Evolutionary conservation across 2,797 vertebrate species (phyloP), one percentile per base, ranked within the genome.

Genomic region (Siniperca undulata): DNA sequence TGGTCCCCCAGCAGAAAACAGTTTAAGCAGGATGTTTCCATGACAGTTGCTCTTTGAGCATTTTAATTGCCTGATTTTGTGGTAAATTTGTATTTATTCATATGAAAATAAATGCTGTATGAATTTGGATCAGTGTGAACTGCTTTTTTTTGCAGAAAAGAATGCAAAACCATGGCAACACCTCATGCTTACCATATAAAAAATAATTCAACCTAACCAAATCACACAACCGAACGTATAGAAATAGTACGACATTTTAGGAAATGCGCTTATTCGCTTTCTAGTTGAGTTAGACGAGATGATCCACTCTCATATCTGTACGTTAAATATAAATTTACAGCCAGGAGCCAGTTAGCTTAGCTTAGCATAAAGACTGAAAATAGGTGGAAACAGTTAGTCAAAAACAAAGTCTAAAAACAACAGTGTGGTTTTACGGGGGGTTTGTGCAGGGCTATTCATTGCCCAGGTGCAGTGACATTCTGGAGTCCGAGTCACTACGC

Each of bases 321-420:
- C 2, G 3, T 42, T 64, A 22, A 20, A 62, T n/a, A 52, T 13
- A 17, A 53, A 74, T 34, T 17, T 48, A 20, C 11, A 46, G 30
- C 4, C 7, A 14, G 40, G 11, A 46, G 30, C 4, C 7, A 14
- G 40, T 66, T 66, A 79, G 9, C 11, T 38, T 11, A 42, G 40
- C 40, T 10, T 58, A 50, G 34, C 53, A 75, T 50, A 66, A 59
- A 22, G 7, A 59, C n/a, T 65, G 14, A 55, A 40, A 78, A 46
- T 24, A 44, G 17, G 8, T 70, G 24, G 22, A 44, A 46, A 46
- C 38, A 59, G 17, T 62, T 64, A 24, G 1, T 40, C 17, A 58
- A 66, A 73, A 24, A 3, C 13, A 3, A 36, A 50, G 20, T 62
- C 10, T 56, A 48, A 69, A 70, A 30, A 30, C 30, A 30, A 30